These are phyloP conservation scores for Drosophila ficusphila DNA, from an alignment of 1,140 invertebrate genomes.

Conservation along the genomic window DNA sequence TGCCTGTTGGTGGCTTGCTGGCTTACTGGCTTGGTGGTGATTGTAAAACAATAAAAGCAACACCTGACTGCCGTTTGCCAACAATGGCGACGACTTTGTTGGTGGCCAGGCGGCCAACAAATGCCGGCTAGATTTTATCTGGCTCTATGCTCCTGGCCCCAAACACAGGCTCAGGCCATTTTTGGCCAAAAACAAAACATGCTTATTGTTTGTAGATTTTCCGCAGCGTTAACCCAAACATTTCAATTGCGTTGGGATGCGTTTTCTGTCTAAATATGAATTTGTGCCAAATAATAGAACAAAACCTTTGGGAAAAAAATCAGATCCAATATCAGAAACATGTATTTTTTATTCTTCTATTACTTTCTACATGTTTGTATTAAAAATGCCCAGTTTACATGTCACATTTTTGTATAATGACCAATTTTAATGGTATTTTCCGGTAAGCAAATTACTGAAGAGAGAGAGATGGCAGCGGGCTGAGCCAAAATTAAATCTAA, in stretches of 20 bases:
- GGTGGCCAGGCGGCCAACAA: conserved; percentile 42
- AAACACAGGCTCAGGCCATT: conserved; percentile 33
- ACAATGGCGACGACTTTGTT: conserved; percentile 74
- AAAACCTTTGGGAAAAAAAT: neutral
- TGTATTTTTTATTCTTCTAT: neutral
- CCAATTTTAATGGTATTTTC: neutral
- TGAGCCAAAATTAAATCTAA: conserved; percentile 71
- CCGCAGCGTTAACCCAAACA: conserved; percentile 49
- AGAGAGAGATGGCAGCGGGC: conserved; percentile 4
- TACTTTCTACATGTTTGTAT: neutral
- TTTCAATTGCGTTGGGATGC: conserved; percentile 72
- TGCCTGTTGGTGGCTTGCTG: neutral
- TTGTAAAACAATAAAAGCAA: conserved; percentile 83
- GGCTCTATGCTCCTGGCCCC: conserved; percentile 16
- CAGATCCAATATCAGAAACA: neutral
- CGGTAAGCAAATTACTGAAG: conserved; percentile 37
- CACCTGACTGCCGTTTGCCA: conserved; percentile 77
- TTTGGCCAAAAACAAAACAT: conserved; percentile 68
- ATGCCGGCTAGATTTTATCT: conserved; percentile 52
- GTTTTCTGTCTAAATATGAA: conserved; percentile 21
- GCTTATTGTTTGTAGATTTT: conserved; percentile 76
- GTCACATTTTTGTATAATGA: neutral
- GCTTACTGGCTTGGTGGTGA: conserved; percentile 54
- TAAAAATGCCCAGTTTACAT: neutral
- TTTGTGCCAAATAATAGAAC: neutral